Base-by-base conservation (phyloP, 2,113 vertebrate genomes). In the Lycaon pictus region DNA sequence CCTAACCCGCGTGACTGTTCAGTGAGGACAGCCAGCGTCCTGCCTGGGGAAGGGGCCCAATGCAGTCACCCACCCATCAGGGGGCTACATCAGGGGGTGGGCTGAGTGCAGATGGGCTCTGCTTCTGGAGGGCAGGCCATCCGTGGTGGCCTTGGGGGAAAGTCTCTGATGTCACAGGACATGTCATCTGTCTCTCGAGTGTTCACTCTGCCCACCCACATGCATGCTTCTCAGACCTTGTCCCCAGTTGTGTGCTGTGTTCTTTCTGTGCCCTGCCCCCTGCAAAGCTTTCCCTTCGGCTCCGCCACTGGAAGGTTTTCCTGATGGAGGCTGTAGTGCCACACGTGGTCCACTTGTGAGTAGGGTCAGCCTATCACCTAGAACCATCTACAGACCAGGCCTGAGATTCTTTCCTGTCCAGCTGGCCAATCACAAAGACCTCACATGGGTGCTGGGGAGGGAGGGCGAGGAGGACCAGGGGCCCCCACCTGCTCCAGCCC, bases 281-380 rank as follows among this genome's bases (percentile, higher is more conserved):
- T 11, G 10, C 32, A 53, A 3, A 11, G 51, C 51, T 17, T 20
- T 55, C 29, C 17, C 9, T 55, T n/a, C 10, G 3, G 16, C 29
- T 11, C 16, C 29, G 0, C 16, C 29, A 53, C 9, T 10, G 16
- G 27, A 17, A 4, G 51, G 3, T 6, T 11, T 6, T 53, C 48
- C 29, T 1, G 17, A 55, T 20, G 8, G 76, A 55, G 76, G 76
- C 29, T 0, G 9, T 2, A 51, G 27, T 1, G 7, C 43, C 25
- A 4, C 74, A 17, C 7, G 8, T 2, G 43, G 13, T 51, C 74
- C 43, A 2, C 43, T 76, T 48, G 37, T 51, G 74, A 43, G 25
- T 17, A 43, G 72, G 13, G 23, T 76, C 72, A 76, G 71, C 12
- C 6, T 7, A 3, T 76, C 6, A 7, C 37, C 23, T 23, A 77